Conservation (phyloP, 2,888 invertebrate genomes). For the Bimastos eiseni region DNA sequence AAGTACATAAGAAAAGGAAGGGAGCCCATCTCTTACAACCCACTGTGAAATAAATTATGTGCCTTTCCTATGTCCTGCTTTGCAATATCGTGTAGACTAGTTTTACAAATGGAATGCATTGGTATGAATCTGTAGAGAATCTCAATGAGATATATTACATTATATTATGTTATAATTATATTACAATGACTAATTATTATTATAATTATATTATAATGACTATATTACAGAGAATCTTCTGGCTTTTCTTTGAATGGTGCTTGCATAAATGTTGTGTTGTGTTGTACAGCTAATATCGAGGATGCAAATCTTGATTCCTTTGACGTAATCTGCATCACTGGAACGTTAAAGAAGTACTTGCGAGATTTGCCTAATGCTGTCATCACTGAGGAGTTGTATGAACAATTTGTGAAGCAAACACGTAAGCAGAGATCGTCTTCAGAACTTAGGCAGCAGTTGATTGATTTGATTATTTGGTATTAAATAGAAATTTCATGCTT, state of each 20-base stretch:
- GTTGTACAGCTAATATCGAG: background rate
- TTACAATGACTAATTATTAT: no score
- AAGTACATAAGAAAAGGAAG: background rate
- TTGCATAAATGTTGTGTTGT: background rate
- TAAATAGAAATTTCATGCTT: background rate
- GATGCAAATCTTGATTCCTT: constrained; percentile 13
- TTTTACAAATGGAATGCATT: background rate
- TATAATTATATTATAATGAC: no score
- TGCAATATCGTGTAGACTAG: background rate
- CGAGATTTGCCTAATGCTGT: constrained; percentile 76
- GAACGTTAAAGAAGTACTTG: constrained; percentile 71
- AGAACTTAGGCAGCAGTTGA: background rate
- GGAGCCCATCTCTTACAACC: background rate
- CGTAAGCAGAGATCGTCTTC: constrained; percentile 24
- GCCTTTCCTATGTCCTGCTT: background rate
- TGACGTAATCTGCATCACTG: constrained; percentile 53
- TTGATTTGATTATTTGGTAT: background rate
- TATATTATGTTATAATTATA: no score
- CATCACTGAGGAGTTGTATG: constrained; percentile 76
- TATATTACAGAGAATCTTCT: no score
- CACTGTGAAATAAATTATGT: background rate
- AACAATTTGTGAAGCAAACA: constrained; percentile 68
- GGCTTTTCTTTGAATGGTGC: background rate
- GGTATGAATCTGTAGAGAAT: background rate
- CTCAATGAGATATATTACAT: no score